These are phyloP conservation scores for Nasonia oneida DNA, from an alignment of 2,888 invertebrate species.

Conservation along the genomic window DNA sequence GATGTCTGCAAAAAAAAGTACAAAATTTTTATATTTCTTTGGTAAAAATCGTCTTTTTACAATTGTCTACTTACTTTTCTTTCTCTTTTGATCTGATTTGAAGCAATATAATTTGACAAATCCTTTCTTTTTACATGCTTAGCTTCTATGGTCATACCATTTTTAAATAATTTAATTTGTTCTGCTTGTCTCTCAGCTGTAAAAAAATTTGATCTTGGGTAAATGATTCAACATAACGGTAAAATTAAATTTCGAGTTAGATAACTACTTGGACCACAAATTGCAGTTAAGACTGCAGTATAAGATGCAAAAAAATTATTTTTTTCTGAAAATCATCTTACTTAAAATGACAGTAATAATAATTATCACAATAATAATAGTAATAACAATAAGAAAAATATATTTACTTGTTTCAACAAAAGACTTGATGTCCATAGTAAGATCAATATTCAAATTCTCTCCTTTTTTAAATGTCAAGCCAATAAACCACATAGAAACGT, in stretches of 20 bases:
- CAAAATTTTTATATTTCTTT: conserved; percentile 10
- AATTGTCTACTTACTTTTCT: conserved; percentile 56
- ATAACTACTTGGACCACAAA: not conserved
- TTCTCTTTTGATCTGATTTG: conserved; percentile 86
- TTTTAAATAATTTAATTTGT: conserved; percentile 59
- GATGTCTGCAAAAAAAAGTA: conserved; percentile 46
- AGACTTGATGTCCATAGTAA: conserved; percentile 94
- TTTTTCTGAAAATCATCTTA: not conserved
- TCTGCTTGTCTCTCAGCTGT: conserved; percentile 61
- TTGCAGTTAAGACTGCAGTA: not conserved
- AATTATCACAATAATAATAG: conserved; percentile 4
- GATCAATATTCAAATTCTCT: conserved; percentile 93
- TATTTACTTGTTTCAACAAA: conserved; percentile 92
- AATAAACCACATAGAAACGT: conserved; percentile 98
- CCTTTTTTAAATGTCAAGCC: conserved; percentile 95
- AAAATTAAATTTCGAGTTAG: not conserved
- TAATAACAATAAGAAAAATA: not conserved
- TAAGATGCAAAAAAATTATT: not conserved
- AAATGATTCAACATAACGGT: too few relatives aligned
- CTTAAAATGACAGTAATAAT: too few relatives aligned
- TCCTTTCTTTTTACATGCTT: conserved; percentile 82
- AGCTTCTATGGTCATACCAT: conserved; percentile 58
- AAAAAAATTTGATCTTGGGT: not conserved
- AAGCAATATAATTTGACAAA: conserved; percentile 85
- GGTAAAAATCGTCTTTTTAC: not conserved